These are phyloP conservation scores for Neodontobutis hainanensis DNA, from an alignment of 2,113 vertebrate genomes.

Conservation along the genomic window DNA sequence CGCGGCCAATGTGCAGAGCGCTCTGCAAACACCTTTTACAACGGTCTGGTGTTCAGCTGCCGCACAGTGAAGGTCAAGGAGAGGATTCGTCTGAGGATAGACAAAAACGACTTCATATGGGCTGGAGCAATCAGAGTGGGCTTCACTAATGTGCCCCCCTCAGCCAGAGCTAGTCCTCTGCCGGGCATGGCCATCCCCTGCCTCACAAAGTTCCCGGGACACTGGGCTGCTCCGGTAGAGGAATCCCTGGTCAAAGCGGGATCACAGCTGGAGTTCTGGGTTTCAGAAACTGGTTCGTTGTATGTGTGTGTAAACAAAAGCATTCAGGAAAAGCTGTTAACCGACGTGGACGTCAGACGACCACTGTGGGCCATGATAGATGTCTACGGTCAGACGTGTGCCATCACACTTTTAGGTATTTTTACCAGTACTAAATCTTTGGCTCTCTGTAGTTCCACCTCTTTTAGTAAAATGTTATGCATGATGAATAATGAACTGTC, in stretches of 20 bases:
- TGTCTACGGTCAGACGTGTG: slow-evolving; percentile 82
- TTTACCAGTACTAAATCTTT: not conserved
- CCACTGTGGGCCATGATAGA: slow-evolving; percentile 87
- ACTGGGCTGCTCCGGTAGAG: slow-evolving; percentile 71
- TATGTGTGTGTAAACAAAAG: slow-evolving; percentile 17
- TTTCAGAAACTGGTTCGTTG: slow-evolving; percentile 64
- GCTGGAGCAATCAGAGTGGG: slow-evolving; percentile 82
- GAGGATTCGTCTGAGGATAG: slow-evolving; percentile 74
- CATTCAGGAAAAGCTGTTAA: slow-evolving; percentile 6
- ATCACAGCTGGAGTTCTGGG: slow-evolving; percentile 80
- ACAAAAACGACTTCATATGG: slow-evolving; percentile 55
- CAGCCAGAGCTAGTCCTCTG: slow-evolving; percentile 63
- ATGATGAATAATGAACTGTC: not conserved
- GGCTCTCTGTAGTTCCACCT: not conserved
- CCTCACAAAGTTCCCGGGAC: slow-evolving; percentile 68
- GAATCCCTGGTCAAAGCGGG: slow-evolving; percentile 45
- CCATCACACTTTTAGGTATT: slow-evolving; percentile 80
- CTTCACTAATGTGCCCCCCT: slow-evolving; percentile 81
- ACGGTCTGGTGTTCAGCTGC: slow-evolving; percentile 84
- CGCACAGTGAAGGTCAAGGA: slow-evolving; percentile 72
- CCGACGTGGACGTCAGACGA: slow-evolving; percentile 44
- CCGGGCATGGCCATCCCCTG: slow-evolving; percentile 79
- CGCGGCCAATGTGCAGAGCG: slow-evolving; percentile 55
- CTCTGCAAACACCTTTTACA: slow-evolving; percentile 58
- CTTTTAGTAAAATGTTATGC: not conserved